These are phyloP conservation scores for Arothron firmamentum DNA, from an alignment of 2,113 vertebrate species.

Conservation along the genomic window DNA sequence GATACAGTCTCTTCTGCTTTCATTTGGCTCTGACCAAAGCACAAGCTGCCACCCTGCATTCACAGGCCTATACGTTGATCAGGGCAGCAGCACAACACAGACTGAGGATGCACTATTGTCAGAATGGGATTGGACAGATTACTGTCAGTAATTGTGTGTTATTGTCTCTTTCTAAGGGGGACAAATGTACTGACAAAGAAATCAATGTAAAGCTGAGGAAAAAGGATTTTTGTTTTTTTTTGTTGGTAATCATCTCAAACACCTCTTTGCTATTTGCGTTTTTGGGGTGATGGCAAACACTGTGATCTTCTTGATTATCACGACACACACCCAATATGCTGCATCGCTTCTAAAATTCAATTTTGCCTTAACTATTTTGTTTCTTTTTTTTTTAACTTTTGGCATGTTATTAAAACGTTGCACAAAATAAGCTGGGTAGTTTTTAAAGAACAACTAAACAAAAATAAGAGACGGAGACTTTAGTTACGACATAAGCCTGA, in stretches of 20 bases:
- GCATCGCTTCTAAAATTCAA: constrained; percentile 37
- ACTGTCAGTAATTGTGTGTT: constrained; percentile 5
- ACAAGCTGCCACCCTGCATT: constrained; percentile 3
- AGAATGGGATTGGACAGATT: constrained; percentile 12
- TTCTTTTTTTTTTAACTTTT: background rate
- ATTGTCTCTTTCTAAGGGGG: background rate
- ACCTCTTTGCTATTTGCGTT: constrained; percentile 30
- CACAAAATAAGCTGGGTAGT: constrained; percentile 40
- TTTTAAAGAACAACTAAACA: constrained; percentile 19
- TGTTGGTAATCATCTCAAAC: constrained; percentile 31
- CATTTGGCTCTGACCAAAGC: constrained; percentile 8
- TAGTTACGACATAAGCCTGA: background rate
- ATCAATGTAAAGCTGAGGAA: constrained; percentile 2
- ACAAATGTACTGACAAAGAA: background rate
- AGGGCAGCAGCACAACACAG: constrained; percentile 1
- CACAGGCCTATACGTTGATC: constrained; percentile 2
- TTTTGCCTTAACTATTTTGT: background rate
- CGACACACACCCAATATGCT: constrained; percentile 23
- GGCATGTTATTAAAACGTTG: constrained; percentile 32
- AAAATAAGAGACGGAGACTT: constrained; percentile 25
- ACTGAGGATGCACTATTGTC: constrained; percentile 6
- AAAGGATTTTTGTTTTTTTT: constrained; percentile 6
- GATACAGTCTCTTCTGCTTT: constrained; percentile 5
- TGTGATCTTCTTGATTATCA: constrained; percentile 40
- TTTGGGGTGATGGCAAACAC: constrained; percentile 26